phyloP scores from a whole-genome alignment of 2,797 vertebrate genomes.

The Pelobates cultripes region DNA sequence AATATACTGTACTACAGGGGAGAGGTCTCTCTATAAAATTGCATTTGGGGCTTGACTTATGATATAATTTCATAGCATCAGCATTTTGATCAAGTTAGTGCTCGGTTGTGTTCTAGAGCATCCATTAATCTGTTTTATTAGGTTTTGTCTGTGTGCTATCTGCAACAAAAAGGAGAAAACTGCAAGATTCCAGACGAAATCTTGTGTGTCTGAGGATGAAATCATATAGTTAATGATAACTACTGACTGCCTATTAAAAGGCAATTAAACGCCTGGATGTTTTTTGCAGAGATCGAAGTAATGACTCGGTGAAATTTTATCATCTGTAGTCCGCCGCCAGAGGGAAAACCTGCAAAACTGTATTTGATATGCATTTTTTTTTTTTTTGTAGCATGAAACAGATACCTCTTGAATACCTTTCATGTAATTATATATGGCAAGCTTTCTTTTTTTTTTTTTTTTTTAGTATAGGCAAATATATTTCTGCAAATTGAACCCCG shows the following conservation, averaged over 20 bases:
- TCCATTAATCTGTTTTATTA: conserved; percentile 15
- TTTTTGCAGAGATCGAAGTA: conserved; percentile 15
- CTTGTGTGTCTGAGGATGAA: conserved; percentile 11
- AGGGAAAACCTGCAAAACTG: not conserved
- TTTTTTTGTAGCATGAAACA: conserved; percentile 25
- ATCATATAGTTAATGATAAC: conserved; percentile 8
- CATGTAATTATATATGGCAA: no score
- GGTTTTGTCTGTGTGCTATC: conserved; percentile 6
- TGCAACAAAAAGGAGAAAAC: not conserved
- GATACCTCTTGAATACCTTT: not conserved
- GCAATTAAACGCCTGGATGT: conserved; percentile 27
- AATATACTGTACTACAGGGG: conserved; percentile 25
- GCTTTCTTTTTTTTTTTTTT: no score
- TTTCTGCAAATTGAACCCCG: no score
- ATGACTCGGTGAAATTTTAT: conserved; percentile 29
- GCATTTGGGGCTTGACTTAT: conserved; percentile 29
- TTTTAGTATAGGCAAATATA: no score
- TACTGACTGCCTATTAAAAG: conserved; percentile 27
- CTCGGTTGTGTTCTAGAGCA: conserved; percentile 12
- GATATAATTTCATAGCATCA: conserved; percentile 32
- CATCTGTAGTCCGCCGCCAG: conserved; percentile 3
- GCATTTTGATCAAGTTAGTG: conserved; percentile 39
- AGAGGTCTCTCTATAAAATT: conserved; percentile 33
- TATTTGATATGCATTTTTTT: conserved; percentile 16
- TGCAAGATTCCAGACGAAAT: conserved; percentile 22